These are phyloP conservation scores for Eupsilia transversa DNA, from an alignment of 2,888 invertebrate species.

Conservation along the genomic window DNA sequence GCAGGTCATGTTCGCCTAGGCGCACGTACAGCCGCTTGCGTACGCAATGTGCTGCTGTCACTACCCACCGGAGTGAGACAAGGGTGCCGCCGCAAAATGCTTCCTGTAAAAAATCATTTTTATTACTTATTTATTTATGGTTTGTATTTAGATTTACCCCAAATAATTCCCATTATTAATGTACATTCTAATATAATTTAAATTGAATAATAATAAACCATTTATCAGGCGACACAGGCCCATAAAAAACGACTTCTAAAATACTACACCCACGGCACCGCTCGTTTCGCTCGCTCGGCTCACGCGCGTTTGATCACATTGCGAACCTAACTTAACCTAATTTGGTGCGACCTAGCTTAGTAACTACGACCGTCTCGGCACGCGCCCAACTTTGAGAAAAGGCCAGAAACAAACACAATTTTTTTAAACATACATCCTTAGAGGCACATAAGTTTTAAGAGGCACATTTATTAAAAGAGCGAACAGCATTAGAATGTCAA, in stretches of 20 bases:
- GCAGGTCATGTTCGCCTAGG: constrained; percentile 96
- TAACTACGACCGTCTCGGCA: not conserved
- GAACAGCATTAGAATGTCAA: too few relatives aligned
- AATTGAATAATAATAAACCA: not conserved
- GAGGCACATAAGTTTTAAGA: not conserved
- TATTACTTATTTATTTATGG: not conserved
- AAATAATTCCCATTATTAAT: not conserved
- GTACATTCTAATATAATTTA: not conserved
- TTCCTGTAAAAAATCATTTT: constrained; percentile 89
- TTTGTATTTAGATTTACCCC: not conserved
- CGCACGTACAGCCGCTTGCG: constrained; percentile 94
- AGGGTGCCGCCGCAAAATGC: constrained; percentile 97
- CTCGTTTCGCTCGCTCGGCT: not conserved
- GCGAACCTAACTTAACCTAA: not conserved
- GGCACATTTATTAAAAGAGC: not conserved
- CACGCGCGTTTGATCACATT: not conserved
- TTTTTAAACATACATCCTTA: not conserved
- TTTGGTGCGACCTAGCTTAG: not conserved
- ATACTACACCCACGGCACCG: not conserved
- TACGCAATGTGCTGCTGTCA: constrained; percentile 97
- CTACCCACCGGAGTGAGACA: constrained; percentile 95
- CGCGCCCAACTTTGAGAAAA: not conserved
- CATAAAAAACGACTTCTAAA: not conserved
- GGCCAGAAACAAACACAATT: not conserved
- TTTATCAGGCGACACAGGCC: not conserved